These are phyloP conservation scores for Dolichopus griseipennis DNA, from an alignment of 2,888 invertebrate species.

Conservation along the genomic window DNA sequence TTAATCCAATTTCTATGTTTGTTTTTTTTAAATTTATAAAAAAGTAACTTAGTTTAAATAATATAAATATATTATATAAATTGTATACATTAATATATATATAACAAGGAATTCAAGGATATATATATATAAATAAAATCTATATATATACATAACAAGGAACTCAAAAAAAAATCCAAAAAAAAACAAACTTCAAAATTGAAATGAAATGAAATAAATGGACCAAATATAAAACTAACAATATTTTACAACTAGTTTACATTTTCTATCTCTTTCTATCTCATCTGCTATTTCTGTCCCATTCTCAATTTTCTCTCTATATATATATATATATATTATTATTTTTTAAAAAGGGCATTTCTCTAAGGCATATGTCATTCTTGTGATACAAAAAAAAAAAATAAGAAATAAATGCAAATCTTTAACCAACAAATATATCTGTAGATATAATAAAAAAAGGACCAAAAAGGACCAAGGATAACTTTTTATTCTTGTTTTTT, in stretches of 20 bases:
- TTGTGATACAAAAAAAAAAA: not conserved
- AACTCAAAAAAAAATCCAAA: not conserved
- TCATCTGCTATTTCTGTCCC: not conserved
- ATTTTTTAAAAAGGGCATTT: constrained; percentile 7
- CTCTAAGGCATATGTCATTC: constrained; percentile 11
- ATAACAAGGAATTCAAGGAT: not conserved
- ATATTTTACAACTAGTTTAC: not conserved
- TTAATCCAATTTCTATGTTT: not conserved
- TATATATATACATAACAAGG: not conserved
- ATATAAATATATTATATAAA: no score
- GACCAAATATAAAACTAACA: constrained; percentile 1
- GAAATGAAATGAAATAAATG: not conserved
- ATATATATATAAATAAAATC: no score
- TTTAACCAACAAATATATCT: not conserved
- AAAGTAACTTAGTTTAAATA: no score
- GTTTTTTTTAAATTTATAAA: no score
- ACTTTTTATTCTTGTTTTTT: not conserved
- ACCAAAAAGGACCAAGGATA: constrained; percentile 10
- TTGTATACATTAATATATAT: no score
- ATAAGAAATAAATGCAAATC: constrained; percentile 1
- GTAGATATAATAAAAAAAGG: no score
- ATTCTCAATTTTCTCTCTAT: not conserved
- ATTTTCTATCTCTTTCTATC: not conserved
- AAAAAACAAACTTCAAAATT: not conserved
- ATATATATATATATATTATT: no score